Conservation (phyloP, 1,140 invertebrate genomes). For the Drosophila nasuta region DNA sequence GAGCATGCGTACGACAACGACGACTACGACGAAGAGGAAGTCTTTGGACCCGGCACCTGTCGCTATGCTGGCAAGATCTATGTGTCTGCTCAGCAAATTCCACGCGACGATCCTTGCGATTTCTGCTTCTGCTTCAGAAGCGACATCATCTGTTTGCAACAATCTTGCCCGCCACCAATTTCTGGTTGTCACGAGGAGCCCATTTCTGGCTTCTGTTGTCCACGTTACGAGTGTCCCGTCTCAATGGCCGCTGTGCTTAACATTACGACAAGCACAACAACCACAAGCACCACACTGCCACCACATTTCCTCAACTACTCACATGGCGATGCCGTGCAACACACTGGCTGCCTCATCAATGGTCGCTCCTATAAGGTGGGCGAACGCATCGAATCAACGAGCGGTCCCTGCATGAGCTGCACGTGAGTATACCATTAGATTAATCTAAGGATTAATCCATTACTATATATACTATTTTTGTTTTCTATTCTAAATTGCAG, state of each 20-base stretch:
- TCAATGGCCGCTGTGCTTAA: conserved; percentile 92
- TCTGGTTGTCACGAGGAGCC: conserved; percentile 95
- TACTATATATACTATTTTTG: neutral
- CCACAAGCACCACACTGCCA: conserved; percentile 93
- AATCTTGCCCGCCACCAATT: conserved; percentile 97
- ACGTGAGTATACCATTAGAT: conserved; percentile 89
- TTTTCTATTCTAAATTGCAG: conserved; percentile 85
- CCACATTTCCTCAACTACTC: conserved; percentile 92
- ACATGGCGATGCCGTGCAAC: conserved; percentile 90
- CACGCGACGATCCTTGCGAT: conserved; percentile 96
- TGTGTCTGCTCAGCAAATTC: conserved; percentile 97
- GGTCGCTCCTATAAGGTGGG: conserved; percentile 93
- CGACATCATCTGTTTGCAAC: conserved; percentile 97
- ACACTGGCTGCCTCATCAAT: conserved; percentile 93
- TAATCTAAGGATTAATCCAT: neutral
- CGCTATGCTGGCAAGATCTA: conserved; percentile 96
- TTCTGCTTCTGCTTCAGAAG: conserved; percentile 99
- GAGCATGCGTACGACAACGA: conserved; percentile 85
- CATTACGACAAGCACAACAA: conserved; percentile 92
- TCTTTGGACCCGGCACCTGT: conserved; percentile 94
- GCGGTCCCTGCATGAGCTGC: conserved; percentile 96
- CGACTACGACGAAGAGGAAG: conserved; percentile 89
- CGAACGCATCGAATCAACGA: conserved; percentile 92
- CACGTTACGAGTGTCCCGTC: conserved; percentile 96
- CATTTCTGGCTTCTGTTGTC: conserved; percentile 97